Base-by-base conservation (phyloP, 2,888 invertebrate species). In the Clistopyga incitator region DNA sequence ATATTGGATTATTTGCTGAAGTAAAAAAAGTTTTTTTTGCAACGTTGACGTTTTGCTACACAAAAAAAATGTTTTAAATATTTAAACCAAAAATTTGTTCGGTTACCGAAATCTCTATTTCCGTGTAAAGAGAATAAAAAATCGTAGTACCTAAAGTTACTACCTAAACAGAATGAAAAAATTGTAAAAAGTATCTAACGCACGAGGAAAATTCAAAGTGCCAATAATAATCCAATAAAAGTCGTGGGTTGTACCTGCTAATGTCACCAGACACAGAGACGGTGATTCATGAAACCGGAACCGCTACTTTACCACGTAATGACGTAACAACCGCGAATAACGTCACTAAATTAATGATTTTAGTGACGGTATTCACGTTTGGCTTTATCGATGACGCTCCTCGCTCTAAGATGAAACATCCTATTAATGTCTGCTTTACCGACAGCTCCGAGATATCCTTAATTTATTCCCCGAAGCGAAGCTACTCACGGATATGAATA, bases 251-350 rank as follows among this genome's bases (percentile, higher is more conserved):
- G 54, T 23, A 23, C 54, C 52, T 52, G 52, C 18, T 52, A 52
- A n/a, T n/a, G 52, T 52, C 20, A 10, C 23, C 50, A 18, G 23
- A 23, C 20, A 23, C 2, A 18, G 18, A 18, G 20, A 18, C 8
- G 54, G 11, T 54, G 54, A 54, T 54, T 54, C 54, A 54, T 20
- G 23, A 23, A 54, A 54, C 54, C 54, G 54, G 54, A 54, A 23
- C 3, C 54, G 23, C 54, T 18, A 10, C 20, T 20, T 18, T 8
- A 18, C 8, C 23, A 23, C 54, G 54, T 54, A 23, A 54, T 20
- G 54, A 52, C 52, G 54, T 54, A 10, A 54, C 11, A 6, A 54
- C 54, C 54, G 23, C 54, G 54, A 54, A 54, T 54, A 54, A 54
- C 54, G 54, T 54, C 54, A 54, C 54, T 54, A 54, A 54, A 54